Evolutionary conservation across 2,113 vertebrate species (phyloP).

Genomic region (Coryphaenoides rupestris): DNA sequence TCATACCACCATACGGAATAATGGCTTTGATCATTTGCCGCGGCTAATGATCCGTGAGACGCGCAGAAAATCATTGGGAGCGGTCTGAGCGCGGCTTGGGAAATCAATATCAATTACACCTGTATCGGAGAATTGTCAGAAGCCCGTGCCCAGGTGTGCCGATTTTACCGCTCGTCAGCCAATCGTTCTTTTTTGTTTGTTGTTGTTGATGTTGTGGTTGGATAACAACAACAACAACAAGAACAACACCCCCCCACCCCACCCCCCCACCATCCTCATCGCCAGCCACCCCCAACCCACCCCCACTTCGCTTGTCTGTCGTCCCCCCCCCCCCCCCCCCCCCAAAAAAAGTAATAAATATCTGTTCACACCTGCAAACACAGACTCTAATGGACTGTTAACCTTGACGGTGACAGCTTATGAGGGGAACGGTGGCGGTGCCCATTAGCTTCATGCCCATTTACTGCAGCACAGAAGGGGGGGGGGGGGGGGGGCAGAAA

Average conservation of each 20-base stretch:
- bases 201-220: constrained; percentile 35
- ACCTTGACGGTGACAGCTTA: constrained; percentile 43
- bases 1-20: constrained; percentile 17
- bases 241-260: no score
- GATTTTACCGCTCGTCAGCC: constrained; percentile 39
- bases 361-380: constrained; percentile 22
- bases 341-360: no score
- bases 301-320: no score
- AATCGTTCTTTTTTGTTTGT: constrained; percentile 31
- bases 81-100: constrained; percentile 34
- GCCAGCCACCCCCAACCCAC: no score
- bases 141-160: neutral
- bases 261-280: no score
- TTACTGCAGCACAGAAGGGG: constrained; percentile 11
- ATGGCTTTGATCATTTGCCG: constrained; percentile 27
- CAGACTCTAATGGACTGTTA: constrained; percentile 51
- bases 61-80: constrained; percentile 56
- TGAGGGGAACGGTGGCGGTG: constrained; percentile 12
- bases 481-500: constrained; percentile 10
- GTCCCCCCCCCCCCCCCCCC: no score
- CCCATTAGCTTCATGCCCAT: constrained; percentile 13
- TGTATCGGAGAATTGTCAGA: constrained; percentile 64
- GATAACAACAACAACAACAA: constrained; percentile 29
- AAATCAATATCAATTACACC: constrained; percentile 75
- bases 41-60: constrained; percentile 56